phyloP scores from a whole-genome alignment of 2,888 invertebrate species.

The Archips crataeganus region DNA sequence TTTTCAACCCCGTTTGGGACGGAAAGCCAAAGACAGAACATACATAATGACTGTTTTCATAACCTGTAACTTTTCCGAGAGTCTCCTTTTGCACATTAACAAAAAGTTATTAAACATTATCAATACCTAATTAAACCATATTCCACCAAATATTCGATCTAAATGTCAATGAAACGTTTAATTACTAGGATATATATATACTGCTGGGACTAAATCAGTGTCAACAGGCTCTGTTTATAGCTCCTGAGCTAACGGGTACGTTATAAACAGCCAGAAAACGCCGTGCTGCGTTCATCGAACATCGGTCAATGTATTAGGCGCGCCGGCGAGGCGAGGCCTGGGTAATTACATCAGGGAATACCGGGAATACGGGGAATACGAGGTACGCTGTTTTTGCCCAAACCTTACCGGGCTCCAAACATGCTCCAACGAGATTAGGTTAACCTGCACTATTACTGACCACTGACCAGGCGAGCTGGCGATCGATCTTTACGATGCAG shows the following conservation, averaged over 20 bases:
- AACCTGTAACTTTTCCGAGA: background rate
- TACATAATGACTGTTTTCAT: no score
- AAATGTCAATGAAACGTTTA: slow-evolving; percentile 51
- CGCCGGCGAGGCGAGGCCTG: slow-evolving; percentile 67
- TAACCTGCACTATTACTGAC: slow-evolving; percentile 39
- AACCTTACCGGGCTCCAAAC: slow-evolving; percentile 49
- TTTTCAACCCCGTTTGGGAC: no score
- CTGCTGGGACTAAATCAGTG: slow-evolving; percentile 63
- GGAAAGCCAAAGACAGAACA: no score
- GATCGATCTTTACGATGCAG: slow-evolving; percentile 40
- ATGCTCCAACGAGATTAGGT: slow-evolving; percentile 41
- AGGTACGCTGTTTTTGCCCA: slow-evolving; percentile 65
- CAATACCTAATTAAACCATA: no score
- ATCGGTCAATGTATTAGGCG: slow-evolving; percentile 78
- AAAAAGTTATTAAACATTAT: no score
- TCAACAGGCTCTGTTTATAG: slow-evolving; percentile 61
- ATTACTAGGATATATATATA: slow-evolving; percentile 63
- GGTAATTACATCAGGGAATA: slow-evolving; percentile 84
- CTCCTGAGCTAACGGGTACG: slow-evolving; percentile 50
- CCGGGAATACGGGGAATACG: slow-evolving; percentile 68
- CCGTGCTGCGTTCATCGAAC: slow-evolving; percentile 61
- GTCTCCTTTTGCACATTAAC: background rate
- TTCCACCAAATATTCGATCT: slow-evolving; percentile 3
- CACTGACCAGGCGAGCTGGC: slow-evolving; percentile 19
- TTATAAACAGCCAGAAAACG: slow-evolving; percentile 49